Conservation (phyloP, 1,140 invertebrate species). For the Apis dorsata region DNA sequence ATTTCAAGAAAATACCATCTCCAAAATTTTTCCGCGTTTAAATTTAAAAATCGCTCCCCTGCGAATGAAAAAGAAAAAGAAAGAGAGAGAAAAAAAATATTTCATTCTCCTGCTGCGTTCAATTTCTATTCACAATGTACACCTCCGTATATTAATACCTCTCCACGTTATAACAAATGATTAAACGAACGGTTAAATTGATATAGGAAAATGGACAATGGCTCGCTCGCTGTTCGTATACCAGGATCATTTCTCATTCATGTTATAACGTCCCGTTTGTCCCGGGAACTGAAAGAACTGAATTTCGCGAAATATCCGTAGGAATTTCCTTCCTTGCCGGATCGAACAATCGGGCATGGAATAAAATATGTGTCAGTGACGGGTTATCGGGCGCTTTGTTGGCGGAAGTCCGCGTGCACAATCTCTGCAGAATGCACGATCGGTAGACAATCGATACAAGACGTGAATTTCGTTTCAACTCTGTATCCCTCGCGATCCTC, state of each 20-base stretch:
- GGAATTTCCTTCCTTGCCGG: neutral
- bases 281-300: too few relatives aligned
- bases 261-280: neutral
- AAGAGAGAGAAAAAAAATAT: too few relatives aligned
- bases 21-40: too few relatives aligned
- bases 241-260: neutral
- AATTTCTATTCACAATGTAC: too few relatives aligned
- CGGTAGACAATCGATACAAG: slow-evolving; percentile 28
- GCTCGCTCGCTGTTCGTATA: neutral
- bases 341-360: neutral
- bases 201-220: neutral
- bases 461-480: neutral
- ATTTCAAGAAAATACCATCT: too few relatives aligned
- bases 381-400: slow-evolving; percentile 28
- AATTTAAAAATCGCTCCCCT: too few relatives aligned
- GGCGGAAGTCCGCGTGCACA: slow-evolving; percentile 9
- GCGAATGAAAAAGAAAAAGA: too few relatives aligned
- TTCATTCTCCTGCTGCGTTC: too few relatives aligned
- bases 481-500: neutral
- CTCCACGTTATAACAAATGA: neutral
- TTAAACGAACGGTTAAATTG: neutral
- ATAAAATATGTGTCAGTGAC: neutral
- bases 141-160: too few relatives aligned
- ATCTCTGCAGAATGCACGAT: slow-evolving; percentile 9
- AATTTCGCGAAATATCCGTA: neutral